Evolutionary conservation across 2,113 vertebrate genomes (phyloP).

Genomic region (Podarcis muralis): DNA sequence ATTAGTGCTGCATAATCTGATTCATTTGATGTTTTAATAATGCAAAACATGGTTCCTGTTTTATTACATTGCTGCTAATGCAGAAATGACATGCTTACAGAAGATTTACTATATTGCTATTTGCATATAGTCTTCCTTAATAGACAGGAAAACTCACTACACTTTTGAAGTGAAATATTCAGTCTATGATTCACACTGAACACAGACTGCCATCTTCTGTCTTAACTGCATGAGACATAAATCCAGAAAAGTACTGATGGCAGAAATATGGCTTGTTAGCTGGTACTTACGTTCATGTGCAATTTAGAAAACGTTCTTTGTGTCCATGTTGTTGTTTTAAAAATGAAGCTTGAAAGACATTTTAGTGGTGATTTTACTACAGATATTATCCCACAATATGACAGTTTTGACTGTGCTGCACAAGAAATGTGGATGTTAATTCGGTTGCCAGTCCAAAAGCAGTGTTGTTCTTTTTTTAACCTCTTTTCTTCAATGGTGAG

Average conservation of each 20-base stretch:
- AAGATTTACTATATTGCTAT: constrained; percentile 62
- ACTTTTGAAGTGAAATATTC: constrained; percentile 48
- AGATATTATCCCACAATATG: neutral
- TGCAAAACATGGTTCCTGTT: constrained; percentile 58
- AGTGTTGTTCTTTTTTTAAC: neutral
- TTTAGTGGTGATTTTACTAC: neutral
- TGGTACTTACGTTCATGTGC: neutral
- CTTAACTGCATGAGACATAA: constrained; percentile 16
- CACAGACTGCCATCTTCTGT: constrained; percentile 67
- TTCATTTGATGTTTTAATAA: constrained; percentile 61
- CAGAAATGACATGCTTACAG: constrained; percentile 56
- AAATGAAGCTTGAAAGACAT: neutral
- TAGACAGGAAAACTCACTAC: constrained; percentile 38
- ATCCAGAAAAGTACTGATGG: neutral
- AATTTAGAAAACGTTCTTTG: neutral
- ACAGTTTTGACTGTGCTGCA: neutral
- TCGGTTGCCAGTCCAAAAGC: neutral
- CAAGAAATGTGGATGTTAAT: constrained; percentile 3
- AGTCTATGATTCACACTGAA: constrained; percentile 33
- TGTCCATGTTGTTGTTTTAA: neutral
- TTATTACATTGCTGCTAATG: constrained; percentile 59
- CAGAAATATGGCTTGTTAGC: neutral
- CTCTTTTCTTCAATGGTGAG: neutral
- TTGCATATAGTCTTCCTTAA: constrained; percentile 56
- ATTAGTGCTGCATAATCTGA: constrained; percentile 58